A percentile compares a stretch with the other conserved stretches of the same genome.
Conservation (phyloP, 2,113 vertebrate genomes). For the Gallinago undulata region DNA sequence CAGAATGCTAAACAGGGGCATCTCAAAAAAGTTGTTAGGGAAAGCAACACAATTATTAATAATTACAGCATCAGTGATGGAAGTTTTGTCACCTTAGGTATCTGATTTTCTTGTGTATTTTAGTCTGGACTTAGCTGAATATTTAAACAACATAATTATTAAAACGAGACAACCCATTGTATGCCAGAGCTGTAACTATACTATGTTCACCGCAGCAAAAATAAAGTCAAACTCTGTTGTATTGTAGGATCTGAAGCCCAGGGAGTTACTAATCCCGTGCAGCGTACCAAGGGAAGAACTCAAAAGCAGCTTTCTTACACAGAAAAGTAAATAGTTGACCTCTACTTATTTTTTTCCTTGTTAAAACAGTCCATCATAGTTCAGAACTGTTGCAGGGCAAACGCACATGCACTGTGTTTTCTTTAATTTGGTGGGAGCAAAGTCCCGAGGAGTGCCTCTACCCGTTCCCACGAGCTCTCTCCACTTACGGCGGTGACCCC, state of each 20-base stretch:
- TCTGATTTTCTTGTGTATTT: background rate
- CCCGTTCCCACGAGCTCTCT: constrained; percentile 75
- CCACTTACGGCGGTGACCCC: constrained; percentile 66
- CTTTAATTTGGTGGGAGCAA: constrained; percentile 70
- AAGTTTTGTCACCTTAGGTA: background rate
- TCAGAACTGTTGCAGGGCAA: constrained; percentile 63
- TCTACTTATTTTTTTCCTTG: constrained; percentile 43
- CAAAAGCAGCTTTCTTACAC: background rate
- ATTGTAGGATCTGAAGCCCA: background rate
- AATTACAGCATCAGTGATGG: background rate
- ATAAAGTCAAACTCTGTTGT: background rate
- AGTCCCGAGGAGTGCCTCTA: constrained; percentile 53
- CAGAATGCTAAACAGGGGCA: background rate
- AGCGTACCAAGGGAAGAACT: background rate
- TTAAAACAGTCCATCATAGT: constrained; percentile 46
- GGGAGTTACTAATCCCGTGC: background rate
- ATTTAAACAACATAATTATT: background rate
- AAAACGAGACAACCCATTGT: background rate
- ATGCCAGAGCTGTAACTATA: background rate
- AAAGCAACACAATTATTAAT: background rate
- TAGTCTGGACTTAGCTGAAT: background rate
- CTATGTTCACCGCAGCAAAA: background rate
- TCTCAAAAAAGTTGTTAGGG: background rate
- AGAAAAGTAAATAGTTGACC: constrained; percentile 27
- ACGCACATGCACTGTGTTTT: constrained; percentile 57